phyloP scores from a whole-genome alignment of 2,888 invertebrate genomes.

The Himalopsyche tibetana region DNA sequence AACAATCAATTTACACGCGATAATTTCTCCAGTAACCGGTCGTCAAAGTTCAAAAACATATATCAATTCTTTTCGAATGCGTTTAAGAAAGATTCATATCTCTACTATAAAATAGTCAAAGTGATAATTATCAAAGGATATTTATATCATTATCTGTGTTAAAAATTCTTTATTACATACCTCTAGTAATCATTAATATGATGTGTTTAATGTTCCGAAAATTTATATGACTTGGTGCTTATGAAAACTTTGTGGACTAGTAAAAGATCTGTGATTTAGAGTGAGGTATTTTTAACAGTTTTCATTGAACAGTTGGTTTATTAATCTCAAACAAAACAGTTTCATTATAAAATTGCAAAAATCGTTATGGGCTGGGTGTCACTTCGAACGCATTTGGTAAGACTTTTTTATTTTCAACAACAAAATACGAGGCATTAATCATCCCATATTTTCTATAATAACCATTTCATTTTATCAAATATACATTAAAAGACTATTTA shows the following conservation, averaged over 20 bases:
- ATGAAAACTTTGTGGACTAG: conserved; percentile 8
- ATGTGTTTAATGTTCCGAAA: not conserved
- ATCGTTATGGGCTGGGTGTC: conserved; percentile 78
- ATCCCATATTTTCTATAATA: too few relatives aligned
- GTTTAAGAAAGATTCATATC: not conserved
- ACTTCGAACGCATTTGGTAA: conserved; percentile 77
- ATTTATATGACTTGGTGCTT: conserved; percentile 32
- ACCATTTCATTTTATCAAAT: too few relatives aligned
- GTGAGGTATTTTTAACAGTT: conserved; percentile 36
- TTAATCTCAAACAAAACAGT: not conserved
- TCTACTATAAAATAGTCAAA: not conserved
- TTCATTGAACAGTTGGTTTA: not conserved
- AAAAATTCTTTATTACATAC: not conserved
- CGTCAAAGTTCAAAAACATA: not conserved
- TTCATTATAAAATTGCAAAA: not conserved
- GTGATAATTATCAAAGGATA: not conserved
- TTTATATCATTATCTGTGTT: conserved; percentile 18
- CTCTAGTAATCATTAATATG: conserved; percentile 1
- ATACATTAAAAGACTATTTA: too few relatives aligned
- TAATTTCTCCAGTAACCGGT: not conserved
- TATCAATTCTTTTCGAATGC: conserved; percentile 42
- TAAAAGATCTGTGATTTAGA: conserved; percentile 39
- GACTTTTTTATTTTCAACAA: conserved; percentile 67
- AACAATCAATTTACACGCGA: conserved; percentile 13
- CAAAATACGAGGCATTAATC: too few relatives aligned